These are phyloP conservation scores for Thoracochromis brauschi DNA, from an alignment of 2,113 vertebrate genomes.

Conservation along the genomic window DNA sequence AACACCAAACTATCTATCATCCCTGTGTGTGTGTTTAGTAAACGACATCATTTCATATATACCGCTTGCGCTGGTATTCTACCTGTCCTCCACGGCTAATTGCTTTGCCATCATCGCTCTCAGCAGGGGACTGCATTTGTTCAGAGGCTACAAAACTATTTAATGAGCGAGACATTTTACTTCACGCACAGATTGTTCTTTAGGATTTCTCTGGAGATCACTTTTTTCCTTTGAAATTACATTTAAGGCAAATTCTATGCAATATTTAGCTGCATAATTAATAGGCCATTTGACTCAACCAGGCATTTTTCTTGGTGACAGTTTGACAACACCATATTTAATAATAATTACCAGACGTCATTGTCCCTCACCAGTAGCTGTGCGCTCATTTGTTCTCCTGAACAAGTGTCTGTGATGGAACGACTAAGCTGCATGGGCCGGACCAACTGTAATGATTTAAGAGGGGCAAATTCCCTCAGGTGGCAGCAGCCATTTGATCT, in stretches of 20 bases:
- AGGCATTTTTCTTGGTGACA: not conserved
- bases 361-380: not conserved
- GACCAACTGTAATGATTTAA: not conserved
- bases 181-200: not conserved
- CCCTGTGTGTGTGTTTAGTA: not conserved
- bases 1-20: not conserved
- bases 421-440: not conserved
- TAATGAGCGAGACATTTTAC: not conserved
- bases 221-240: not conserved
- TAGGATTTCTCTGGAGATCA: not conserved
- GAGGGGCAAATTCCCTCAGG: not conserved
- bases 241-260: not conserved
- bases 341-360: not conserved
- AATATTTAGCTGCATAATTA: not conserved
- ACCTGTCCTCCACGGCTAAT: not conserved
- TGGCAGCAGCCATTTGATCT: not conserved
- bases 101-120: not conserved
- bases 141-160: not conserved
- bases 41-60: not conserved
- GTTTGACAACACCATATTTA: not conserved
- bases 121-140: not conserved
- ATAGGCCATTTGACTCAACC: not conserved
- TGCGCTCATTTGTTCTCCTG: not conserved
- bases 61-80: not conserved
- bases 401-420: not conserved